These are phyloP conservation scores for Venusia cambrica DNA, from an alignment of 2,888 invertebrate genomes.

Conservation along the genomic window DNA sequence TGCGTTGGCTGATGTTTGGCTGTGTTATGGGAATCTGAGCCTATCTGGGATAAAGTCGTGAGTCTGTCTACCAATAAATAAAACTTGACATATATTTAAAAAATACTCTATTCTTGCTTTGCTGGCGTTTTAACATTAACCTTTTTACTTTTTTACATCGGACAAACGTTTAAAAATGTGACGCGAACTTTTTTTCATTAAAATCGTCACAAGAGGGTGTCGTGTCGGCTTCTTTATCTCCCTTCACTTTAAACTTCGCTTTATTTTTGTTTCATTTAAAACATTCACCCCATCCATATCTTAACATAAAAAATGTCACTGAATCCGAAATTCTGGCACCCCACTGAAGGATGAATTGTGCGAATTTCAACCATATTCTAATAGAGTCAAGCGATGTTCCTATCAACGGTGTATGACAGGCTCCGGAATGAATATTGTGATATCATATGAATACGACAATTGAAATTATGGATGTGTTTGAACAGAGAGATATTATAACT, in stretches of 20 bases:
- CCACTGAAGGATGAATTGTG: not conserved
- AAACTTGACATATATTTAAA: too few relatives aligned
- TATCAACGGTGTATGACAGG: too few relatives aligned
- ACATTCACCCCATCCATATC: conserved; percentile 24
- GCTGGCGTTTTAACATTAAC: too few relatives aligned
- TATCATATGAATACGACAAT: conserved; percentile 46
- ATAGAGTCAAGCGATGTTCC: not conserved
- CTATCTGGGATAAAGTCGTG: too few relatives aligned
- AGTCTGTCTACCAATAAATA: too few relatives aligned
- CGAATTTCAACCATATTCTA: conserved; percentile 12
- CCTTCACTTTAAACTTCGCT: conserved; percentile 8
- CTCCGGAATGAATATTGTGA: conserved; percentile 36
- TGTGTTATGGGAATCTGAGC: too few relatives aligned
- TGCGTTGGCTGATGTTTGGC: too few relatives aligned
- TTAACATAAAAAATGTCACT: conserved; percentile 29
- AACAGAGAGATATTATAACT: too few relatives aligned
- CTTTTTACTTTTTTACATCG: too few relatives aligned
- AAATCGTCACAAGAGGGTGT: not conserved
- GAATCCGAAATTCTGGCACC: conserved; percentile 12
- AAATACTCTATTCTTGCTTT: too few relatives aligned
- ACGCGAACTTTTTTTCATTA: not conserved
- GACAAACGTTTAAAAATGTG: too few relatives aligned
- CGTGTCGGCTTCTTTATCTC: conserved; percentile 7
- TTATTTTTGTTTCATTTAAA: conserved; percentile 27
- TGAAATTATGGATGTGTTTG: conserved; percentile 39